A percentile compares a stretch with the other conserved stretches of the same genome.
Evolutionary conservation across 2,113 vertebrate species (phyloP).

Genomic region (Chloroceryle aenea): DNA sequence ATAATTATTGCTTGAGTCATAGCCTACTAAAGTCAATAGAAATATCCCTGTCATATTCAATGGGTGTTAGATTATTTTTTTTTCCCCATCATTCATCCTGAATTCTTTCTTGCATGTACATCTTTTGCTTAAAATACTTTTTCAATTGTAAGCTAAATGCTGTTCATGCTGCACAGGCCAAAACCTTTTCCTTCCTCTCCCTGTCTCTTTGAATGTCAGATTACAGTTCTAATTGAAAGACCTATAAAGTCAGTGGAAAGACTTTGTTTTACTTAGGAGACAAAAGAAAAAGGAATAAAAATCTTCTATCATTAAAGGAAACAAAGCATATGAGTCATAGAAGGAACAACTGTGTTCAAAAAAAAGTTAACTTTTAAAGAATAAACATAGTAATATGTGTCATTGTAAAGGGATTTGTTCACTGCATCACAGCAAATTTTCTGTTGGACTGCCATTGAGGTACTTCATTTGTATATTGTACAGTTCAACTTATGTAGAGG

Average conservation of each 20-base stretch:
- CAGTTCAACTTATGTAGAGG: not conserved
- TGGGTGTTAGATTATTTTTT: not conserved
- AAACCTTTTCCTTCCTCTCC: not conserved
- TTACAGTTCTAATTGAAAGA: not conserved
- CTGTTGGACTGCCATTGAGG: not conserved
- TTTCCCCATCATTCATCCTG: not conserved
- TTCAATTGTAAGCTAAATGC: not conserved
- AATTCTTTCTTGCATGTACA: not conserved
- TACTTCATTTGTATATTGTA: not conserved
- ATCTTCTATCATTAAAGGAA: not conserved
- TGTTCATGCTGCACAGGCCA: not conserved
- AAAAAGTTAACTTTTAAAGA: not conserved
- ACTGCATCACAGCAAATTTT: not conserved
- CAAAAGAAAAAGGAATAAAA: not conserved
- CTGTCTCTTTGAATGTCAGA: not conserved
- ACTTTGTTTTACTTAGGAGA: not conserved
- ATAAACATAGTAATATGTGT: not conserved
- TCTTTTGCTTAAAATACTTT: not conserved
- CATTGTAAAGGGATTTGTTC: not conserved
- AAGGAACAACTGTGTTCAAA: not conserved
- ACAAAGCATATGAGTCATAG: not conserved
- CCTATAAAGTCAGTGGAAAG: not conserved
- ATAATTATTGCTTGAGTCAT: constrained; percentile 25
- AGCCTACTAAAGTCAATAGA: not conserved
- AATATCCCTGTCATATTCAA: not conserved